Conservation (phyloP, 2,113 vertebrate species). For the Onychostruthus taczanowskii region DNA sequence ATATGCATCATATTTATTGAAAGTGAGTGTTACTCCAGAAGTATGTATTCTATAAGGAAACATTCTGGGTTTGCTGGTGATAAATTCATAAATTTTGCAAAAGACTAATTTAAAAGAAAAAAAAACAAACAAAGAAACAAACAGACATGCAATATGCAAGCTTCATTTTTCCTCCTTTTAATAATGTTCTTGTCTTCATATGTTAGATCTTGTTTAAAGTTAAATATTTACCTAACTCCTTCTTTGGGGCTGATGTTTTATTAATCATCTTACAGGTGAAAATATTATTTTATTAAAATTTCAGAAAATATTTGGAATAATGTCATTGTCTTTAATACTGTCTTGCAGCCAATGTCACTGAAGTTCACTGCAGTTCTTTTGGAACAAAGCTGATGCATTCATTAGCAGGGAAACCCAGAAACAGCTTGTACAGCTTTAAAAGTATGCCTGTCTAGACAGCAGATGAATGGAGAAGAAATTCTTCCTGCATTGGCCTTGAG, state of each 20-base stretch:
- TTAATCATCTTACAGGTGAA: not conserved
- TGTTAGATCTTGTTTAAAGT: not conserved
- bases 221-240: not conserved
- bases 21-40: not conserved
- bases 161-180: not conserved
- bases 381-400: not conserved
- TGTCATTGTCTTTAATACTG: not conserved
- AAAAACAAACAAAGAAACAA: not conserved
- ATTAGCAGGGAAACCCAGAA: conserved; percentile 15
- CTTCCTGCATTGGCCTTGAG: conserved; percentile 11
- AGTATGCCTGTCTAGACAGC: conserved; percentile 54
- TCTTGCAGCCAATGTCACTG: not conserved
- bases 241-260: not conserved
- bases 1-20: not conserved
- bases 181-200: not conserved
- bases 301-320: not conserved
- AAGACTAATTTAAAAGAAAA: not conserved
- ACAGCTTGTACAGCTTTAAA: conserved; percentile 51
- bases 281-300: not conserved
- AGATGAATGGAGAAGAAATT: conserved; percentile 43
- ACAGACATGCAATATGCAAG: not conserved
- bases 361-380: not conserved
- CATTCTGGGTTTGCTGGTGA: not conserved
- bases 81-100: not conserved
- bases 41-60: not conserved